Percentiles rank a stretch among this genome's conserved stretches.
These are phyloP conservation scores for Reinhardtius hippoglossoides DNA, from an alignment of 2,113 vertebrate species.

Conservation along the genomic window DNA sequence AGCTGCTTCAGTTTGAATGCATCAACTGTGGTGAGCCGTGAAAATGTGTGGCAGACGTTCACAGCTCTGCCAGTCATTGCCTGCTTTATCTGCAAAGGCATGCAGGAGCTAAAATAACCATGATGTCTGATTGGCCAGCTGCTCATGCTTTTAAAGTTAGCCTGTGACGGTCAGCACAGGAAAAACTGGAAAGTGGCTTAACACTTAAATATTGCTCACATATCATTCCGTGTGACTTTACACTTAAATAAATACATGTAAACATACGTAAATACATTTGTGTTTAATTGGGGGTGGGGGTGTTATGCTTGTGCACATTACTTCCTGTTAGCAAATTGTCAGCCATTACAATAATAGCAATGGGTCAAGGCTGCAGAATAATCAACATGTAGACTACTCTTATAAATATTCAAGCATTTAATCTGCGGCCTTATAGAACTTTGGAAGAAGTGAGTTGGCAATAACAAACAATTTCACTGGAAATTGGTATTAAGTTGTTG, in stretches of 20 bases:
- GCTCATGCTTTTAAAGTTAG: conserved; percentile 59
- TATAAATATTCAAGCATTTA: background rate
- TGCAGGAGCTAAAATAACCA: conserved; percentile 70
- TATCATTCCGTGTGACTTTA: background rate
- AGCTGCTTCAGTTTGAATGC: conserved; percentile 3
- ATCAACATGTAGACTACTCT: background rate
- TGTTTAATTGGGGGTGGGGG: background rate
- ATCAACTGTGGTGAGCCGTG: conserved; percentile 2
- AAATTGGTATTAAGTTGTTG: too few species aligned
- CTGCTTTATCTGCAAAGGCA: conserved; percentile 68
- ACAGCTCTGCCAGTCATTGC: conserved; percentile 51
- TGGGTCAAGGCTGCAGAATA: background rate
- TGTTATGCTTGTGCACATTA: background rate
- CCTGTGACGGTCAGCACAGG: conserved; percentile 25
- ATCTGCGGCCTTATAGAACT: background rate
- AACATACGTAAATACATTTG: conserved; percentile 8
- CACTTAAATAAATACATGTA: too few species aligned
- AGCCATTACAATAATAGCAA: too few species aligned
- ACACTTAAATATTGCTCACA: conserved; percentile 26
- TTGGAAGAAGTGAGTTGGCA: too few species aligned
- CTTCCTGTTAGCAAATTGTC: too few species aligned
- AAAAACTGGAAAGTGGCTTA: conserved; percentile 38
- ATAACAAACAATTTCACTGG: too few species aligned
- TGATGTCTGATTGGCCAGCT: conserved; percentile 62
- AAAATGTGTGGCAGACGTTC: background rate